Conservation (phyloP, 2,113 vertebrate genomes). For the Mustela nigripes region DNA sequence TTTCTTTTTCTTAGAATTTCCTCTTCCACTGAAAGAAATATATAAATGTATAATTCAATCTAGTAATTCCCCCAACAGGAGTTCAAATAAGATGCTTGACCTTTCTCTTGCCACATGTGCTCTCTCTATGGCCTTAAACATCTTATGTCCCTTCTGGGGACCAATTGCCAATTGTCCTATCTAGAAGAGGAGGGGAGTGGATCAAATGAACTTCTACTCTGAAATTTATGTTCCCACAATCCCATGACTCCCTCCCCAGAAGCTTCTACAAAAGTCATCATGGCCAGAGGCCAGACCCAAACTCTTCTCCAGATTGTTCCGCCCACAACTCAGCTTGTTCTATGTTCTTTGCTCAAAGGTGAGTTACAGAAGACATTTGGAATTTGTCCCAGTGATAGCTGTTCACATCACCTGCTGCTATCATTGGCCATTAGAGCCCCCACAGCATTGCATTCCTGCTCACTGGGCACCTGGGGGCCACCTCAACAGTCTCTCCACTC, state of each 20-base stretch:
- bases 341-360: neutral
- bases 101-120: neutral
- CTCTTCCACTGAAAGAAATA: conserved; percentile 44
- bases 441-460: neutral
- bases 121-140: neutral
- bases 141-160: neutral
- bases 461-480: neutral
- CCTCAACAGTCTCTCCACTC: neutral
- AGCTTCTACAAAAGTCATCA: neutral
- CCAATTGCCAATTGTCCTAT: neutral
- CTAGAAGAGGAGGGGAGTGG: neutral
- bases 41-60: conserved; percentile 53
- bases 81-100: conserved; percentile 46
- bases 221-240: neutral
- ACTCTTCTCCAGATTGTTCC: neutral
- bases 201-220: neutral
- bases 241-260: neutral
- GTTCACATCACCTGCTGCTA: neutral
- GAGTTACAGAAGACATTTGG: neutral
- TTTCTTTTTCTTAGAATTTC: conserved; percentile 54
- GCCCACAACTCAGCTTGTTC: neutral
- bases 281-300: neutral
- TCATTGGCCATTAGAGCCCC: neutral
- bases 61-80: conserved; percentile 27
- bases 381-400: neutral